These are phyloP conservation scores for Spongilla lacustris DNA, from an alignment of 37 sponge, comb jelly and placozoan species.

Conservation along the genomic window DNA sequence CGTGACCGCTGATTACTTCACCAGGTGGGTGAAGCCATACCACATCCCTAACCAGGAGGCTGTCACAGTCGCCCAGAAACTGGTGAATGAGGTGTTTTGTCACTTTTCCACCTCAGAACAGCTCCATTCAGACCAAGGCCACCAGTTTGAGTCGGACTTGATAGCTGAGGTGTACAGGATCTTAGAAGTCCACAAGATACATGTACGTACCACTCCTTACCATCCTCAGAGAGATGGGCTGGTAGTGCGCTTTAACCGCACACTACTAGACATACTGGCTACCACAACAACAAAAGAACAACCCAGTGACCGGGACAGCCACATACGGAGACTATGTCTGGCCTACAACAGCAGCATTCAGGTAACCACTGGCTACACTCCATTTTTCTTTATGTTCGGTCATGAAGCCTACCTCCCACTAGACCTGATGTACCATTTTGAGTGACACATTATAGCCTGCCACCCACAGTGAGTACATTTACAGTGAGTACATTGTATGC, in stretches of 20 bases:
- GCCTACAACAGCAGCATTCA: conserved; percentile 44
- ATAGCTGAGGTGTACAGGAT: conserved; percentile 38
- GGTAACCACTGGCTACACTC: conserved; percentile 17
- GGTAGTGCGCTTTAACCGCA: conserved; percentile 59
- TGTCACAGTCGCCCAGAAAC: conserved; percentile 36
- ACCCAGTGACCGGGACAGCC: conserved; percentile 25
- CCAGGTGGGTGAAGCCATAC: too few species aligned
- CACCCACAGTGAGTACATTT: conserved; percentile 12
- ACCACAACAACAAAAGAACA: neutral
- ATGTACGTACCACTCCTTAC: conserved; percentile 44
- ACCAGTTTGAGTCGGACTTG: conserved; percentile 44
- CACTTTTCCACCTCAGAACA: conserved; percentile 56
- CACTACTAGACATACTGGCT: neutral
- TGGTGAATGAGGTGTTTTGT: conserved; percentile 2
- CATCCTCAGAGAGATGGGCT: conserved; percentile 68
- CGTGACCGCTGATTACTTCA: too few species aligned
- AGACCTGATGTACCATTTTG: conserved; percentile 13
- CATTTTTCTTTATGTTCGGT: conserved; percentile 54
- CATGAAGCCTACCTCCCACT: conserved; percentile 32
- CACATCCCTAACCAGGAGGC: neutral
- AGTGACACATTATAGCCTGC: neutral
- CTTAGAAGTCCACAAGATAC: conserved; percentile 10
- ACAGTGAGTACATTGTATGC: too few species aligned
- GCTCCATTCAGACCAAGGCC: conserved; percentile 43
- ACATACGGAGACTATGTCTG: conserved; percentile 29